Evolutionary conservation across 2,888 invertebrate genomes (phyloP).

Genomic region (Tetranychus truncatus): DNA sequence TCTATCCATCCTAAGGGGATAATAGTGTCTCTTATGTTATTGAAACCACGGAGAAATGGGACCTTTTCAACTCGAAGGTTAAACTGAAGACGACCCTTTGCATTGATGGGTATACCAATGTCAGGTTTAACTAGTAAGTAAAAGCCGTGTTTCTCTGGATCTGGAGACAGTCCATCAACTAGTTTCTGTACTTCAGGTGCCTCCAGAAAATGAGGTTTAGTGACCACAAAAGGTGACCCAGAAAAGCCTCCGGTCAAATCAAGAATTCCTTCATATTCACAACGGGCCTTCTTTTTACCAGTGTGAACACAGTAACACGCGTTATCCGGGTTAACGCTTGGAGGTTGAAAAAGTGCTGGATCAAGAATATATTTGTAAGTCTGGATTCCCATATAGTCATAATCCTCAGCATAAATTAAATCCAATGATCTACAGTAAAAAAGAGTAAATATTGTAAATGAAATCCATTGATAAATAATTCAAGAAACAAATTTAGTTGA

Average conservation of each 20-base stretch:
- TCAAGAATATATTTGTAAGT: conserved; percentile 21
- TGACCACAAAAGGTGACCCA: conserved; percentile 20
- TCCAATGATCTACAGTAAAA: conserved; percentile 3
- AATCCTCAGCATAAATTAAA: conserved; percentile 1
- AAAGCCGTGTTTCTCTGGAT: conserved; percentile 10
- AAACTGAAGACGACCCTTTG: conserved; percentile 13
- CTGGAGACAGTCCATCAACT: conserved; percentile 15
- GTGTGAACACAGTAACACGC: conserved; percentile 23
- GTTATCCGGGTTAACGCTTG: conserved; percentile 22
- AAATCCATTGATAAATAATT: neutral
- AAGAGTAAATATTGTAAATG: neutral
- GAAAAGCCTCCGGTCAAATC: conserved; percentile 17
- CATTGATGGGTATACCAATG: conserved; percentile 13
- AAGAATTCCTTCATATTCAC: conserved; percentile 16
- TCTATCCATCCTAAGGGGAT: conserved; percentile 1
- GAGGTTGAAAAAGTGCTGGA: conserved; percentile 19
- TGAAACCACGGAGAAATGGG: conserved; percentile 18
- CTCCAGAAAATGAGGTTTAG: neutral
- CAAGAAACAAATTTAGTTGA: too few relatives aligned
- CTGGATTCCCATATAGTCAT: conserved; percentile 21
- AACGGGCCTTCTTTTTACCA: conserved; percentile 14
- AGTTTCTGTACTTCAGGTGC: neutral
- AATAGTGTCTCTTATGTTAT: neutral
- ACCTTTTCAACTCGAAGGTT: conserved; percentile 13
- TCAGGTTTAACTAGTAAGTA: conserved; percentile 19